These are phyloP conservation scores for Channallabes apus DNA, from an alignment of 2,797 vertebrate species.

Conservation along the genomic window DNA sequence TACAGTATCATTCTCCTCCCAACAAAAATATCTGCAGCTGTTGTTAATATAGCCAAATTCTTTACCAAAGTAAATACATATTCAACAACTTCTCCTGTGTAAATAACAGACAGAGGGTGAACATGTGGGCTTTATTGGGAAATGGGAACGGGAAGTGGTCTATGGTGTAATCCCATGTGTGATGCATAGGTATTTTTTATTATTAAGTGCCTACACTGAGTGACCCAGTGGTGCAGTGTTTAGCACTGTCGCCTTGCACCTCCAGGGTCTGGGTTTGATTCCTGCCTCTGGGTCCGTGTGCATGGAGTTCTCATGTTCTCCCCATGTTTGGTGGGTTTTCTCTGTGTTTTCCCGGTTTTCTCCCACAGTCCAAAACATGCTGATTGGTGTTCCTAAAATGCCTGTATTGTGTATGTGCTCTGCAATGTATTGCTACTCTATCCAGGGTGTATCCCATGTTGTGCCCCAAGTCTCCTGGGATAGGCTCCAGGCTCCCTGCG, in stretches of 20 bases:
- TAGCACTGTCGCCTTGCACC: no score
- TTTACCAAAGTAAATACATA: not conserved
- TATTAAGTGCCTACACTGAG: not conserved
- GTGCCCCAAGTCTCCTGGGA: no score
- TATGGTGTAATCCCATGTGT: not conserved
- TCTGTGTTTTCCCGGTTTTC: no score
- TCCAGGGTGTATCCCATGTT: no score
- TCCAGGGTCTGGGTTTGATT: no score
- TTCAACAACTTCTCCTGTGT: not conserved
- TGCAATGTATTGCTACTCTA: no score
- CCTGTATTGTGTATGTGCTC: no score
- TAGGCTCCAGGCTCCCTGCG: no score
- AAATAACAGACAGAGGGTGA: not conserved
- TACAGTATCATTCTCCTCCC: not conserved
- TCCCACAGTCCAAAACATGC: no score
- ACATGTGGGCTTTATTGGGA: no score
- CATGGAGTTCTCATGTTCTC: not conserved
- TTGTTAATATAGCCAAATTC: not conserved
- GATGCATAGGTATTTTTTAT: not conserved
- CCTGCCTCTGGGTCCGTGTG: not conserved
- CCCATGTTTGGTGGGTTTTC: no score
- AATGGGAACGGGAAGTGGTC: not conserved
- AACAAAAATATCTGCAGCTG: not conserved
- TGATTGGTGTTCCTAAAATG: no score
- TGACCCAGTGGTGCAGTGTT: not conserved